Conservation (phyloP, 2,888 invertebrate species). For the Caenorhabditis sp. region DNA sequence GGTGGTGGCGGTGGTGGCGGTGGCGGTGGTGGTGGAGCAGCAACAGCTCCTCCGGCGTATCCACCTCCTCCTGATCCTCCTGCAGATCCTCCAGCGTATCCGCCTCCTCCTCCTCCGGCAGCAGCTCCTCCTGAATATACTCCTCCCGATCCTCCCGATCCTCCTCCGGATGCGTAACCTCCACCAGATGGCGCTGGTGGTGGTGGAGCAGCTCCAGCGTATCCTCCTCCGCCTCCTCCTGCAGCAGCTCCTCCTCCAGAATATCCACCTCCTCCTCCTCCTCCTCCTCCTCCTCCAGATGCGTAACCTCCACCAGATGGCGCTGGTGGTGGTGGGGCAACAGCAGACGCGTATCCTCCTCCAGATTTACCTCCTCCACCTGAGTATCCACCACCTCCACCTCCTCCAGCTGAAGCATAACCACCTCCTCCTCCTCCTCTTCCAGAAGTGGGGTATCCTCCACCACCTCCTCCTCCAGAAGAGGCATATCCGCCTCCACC, state of each 20-base stretch:
- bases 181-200: too few species aligned
- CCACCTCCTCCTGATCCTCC: not conserved
- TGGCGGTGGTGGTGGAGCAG: constrained; percentile 70
- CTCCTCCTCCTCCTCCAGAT: too few species aligned
- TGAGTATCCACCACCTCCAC: not conserved
- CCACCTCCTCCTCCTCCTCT: not conserved
- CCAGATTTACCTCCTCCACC: not conserved
- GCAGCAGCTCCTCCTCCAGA: not conserved
- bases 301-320: not conserved
- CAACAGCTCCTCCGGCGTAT: not conserved
- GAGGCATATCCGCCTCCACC: not conserved
- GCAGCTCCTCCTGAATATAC: not conserved
- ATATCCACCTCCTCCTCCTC: not conserved
- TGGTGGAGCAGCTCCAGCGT: too few species aligned
- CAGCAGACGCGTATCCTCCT: not conserved
- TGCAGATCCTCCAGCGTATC: not conserved
- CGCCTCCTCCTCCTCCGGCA: constrained; percentile 70
- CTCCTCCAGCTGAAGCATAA: not conserved
- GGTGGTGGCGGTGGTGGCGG: not conserved
- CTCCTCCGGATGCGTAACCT: not conserved
- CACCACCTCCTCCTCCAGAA: not conserved
- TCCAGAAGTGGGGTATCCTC: constrained; percentile 3
- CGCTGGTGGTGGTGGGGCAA: not conserved
- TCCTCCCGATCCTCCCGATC: not conserved
- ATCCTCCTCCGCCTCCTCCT: not conserved